Percentiles rank a stretch among this genome's conserved stretches.
Conservation (phyloP, 2,113 vertebrate species). For the Myxocyprinus asiaticus region DNA sequence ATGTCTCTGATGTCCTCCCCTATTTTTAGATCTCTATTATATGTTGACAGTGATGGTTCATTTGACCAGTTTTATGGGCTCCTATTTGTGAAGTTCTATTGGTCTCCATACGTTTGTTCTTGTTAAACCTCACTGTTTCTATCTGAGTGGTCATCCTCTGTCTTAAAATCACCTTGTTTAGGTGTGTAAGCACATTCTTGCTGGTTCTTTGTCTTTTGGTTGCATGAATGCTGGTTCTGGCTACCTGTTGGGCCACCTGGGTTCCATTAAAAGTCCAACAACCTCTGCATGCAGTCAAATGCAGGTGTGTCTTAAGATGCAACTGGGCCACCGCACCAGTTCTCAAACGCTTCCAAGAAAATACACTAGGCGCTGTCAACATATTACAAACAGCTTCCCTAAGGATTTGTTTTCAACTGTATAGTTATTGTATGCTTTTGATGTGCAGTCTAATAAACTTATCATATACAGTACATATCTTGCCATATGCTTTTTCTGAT, state of each 20-base stretch:
- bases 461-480: constrained; percentile 60
- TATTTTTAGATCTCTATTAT: constrained; percentile 31
- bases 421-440: background rate
- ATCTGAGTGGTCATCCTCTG: constrained; percentile 44
- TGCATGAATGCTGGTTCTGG: constrained; percentile 60
- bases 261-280: constrained; percentile 64
- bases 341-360: constrained; percentile 12
- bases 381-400: background rate
- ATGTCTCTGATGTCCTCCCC: constrained; percentile 1
- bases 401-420: constrained; percentile 1
- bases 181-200: constrained; percentile 56
- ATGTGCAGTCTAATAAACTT: background rate
- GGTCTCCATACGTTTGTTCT: constrained; percentile 46
- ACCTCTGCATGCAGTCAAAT: constrained; percentile 64
- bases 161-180: constrained; percentile 52
- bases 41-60: constrained; percentile 28
- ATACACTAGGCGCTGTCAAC: background rate
- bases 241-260: constrained; percentile 63
- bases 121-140: constrained; percentile 46
- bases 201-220: constrained; percentile 50
- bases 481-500: too few species aligned
- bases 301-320: constrained; percentile 61
- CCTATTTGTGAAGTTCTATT: constrained; percentile 44
- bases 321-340: background rate
- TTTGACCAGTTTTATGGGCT: constrained; percentile 45